Conservation (phyloP, 2,888 invertebrate species). For the Synergus japonicus region DNA sequence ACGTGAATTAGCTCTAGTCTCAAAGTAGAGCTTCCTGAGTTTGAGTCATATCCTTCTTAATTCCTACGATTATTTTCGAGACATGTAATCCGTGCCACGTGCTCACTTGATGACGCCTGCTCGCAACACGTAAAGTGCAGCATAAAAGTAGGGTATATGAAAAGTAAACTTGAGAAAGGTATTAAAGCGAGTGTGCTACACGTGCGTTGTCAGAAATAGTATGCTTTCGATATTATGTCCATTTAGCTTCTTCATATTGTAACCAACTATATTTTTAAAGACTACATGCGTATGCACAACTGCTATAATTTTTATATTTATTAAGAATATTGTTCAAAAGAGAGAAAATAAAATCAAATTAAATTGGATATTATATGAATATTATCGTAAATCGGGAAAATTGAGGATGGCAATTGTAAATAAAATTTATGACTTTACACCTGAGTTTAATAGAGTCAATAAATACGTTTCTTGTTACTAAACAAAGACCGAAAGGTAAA, state of each 20-base stretch:
- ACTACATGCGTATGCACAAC: too few relatives aligned
- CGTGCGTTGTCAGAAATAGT: constrained; percentile 2
- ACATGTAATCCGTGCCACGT: constrained; percentile 35
- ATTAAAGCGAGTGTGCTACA: neutral
- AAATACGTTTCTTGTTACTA: too few relatives aligned
- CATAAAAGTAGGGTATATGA: constrained; percentile 15
- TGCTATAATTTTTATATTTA: too few relatives aligned
- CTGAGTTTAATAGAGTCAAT: too few relatives aligned
- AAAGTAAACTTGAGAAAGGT: constrained; percentile 10
- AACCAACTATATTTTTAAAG: too few relatives aligned
- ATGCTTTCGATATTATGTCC: neutral
- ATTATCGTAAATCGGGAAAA: too few relatives aligned
- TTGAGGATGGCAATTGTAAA: too few relatives aligned
- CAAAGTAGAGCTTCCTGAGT: constrained; percentile 14
- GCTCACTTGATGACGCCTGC: constrained; percentile 24
- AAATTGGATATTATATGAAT: too few relatives aligned
- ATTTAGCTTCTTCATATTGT: neutral
- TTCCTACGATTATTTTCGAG: constrained; percentile 39
- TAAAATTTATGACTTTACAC: too few relatives aligned
- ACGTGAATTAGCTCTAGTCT: constrained; percentile 11
- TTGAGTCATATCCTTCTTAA: constrained; percentile 39
- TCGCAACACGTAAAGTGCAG: neutral
- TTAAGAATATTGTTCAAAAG: too few relatives aligned
- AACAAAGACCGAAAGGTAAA: too few relatives aligned
- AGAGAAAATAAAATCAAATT: too few relatives aligned